Conservation (phyloP, 1,140 invertebrate species). For the Tetramorium alpestre region DNA sequence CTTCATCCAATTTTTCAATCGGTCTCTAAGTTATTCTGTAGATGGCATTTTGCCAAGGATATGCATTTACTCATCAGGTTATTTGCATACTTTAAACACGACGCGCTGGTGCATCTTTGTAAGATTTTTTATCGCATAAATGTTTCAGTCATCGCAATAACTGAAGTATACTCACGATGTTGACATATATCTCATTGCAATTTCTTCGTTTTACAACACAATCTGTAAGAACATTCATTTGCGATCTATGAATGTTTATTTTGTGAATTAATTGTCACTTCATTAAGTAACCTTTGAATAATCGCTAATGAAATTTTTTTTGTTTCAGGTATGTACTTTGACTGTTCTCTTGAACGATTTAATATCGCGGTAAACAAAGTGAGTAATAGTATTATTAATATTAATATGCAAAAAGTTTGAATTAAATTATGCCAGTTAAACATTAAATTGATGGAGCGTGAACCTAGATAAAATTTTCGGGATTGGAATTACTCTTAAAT, state of each 20-base stretch:
- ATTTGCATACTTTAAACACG: constrained; percentile 74
- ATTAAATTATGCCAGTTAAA: neutral
- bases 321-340: constrained; percentile 75
- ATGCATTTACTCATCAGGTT: constrained; percentile 69
- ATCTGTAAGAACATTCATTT: neutral
- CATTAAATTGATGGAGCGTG: neutral
- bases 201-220: neutral
- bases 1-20: constrained; percentile 78
- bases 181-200: constrained; percentile 36
- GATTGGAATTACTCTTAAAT: neutral
- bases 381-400: constrained; percentile 21
- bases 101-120: constrained; percentile 18
- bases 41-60: constrained; percentile 74
- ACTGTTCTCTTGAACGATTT: neutral
- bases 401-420: neutral
- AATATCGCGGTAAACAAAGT: neutral
- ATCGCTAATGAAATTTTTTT: constrained; percentile 31
- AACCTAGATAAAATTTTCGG: neutral
- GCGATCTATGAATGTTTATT: neutral
- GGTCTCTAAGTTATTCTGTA: constrained; percentile 73
- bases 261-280: neutral
- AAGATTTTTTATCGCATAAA: constrained; percentile 27
- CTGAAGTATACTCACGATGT: constrained; percentile 41
- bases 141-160: constrained; percentile 15
- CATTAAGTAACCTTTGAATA: neutral